Evolutionary conservation across 2,888 invertebrate species (phyloP), one percentile per base, ranked within the genome.

Genomic region (Volucella inanis): DNA sequence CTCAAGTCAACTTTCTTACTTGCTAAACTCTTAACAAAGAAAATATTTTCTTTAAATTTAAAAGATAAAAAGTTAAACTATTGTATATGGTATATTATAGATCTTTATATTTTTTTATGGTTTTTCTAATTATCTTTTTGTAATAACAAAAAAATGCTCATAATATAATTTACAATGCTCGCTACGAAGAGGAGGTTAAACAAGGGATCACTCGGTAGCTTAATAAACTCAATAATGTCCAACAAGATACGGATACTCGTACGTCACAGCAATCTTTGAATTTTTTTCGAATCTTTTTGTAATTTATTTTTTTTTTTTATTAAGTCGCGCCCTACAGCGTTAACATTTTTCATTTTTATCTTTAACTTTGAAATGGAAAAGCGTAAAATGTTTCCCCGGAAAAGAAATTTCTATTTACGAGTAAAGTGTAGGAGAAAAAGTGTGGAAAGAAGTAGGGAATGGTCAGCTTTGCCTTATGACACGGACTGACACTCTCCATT

Each of bases 361-460:
- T 22, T 18, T 47, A 11, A 39, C 12, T 67, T 55, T 41, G n/a
- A 41, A 31, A 55, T 62, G 80, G 80, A 77, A 76, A 85, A 85
- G 85, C 81, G 81, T 76, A 85, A 65, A 71, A 59, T 72, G 72
- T 81, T 81, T 77, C 81, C 85, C 81, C 85, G 50, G 68, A 70
- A 52, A 50, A 43, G 45, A 72, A 50, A 18, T 57, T 54, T 62
- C 50, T 15, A 57, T 50, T 59, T 59, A 47, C 47, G 57, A 14
- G 47, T 47, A 9, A 10, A 41, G 55, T 61, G 64, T 50, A 31
- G 38, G 47, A 38, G 43, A 38, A 52, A 18, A 55, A 14, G 41
- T 41, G 47, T 59, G 18, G 57, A n/a, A 14, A 15, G 57, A 14
- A 10, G 68, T 45, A 38, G 22, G 15, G 22, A 59, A 55, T 47